Conservation (phyloP, 2,888 invertebrate genomes). For the Anorthoa munda region DNA sequence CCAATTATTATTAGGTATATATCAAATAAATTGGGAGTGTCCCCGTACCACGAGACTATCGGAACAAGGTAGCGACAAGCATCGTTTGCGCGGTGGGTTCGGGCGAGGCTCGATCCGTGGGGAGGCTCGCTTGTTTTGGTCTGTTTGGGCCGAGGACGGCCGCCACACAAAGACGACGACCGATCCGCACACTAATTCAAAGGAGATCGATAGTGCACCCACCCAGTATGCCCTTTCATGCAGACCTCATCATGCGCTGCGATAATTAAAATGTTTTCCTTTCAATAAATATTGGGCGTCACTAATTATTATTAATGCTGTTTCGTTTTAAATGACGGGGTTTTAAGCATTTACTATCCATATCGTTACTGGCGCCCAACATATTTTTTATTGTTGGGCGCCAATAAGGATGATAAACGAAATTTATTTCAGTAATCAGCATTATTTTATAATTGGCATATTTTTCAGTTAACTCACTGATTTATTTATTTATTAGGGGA, state of each 20-base stretch:
- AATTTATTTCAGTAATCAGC: background rate
- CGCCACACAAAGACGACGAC: constrained; percentile 89
- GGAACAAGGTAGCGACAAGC: constrained; percentile 83
- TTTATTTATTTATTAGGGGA: too few relatives aligned
- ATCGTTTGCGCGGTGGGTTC: constrained; percentile 71
- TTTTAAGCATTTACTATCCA: background rate
- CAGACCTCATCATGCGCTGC: constrained; percentile 79
- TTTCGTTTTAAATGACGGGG: constrained; percentile 8
- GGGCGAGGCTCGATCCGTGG: constrained; percentile 72
- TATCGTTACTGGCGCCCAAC: constrained; percentile 27
- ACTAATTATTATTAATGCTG: constrained; percentile 44
- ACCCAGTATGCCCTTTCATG: constrained; percentile 86
- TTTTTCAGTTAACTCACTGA: background rate
- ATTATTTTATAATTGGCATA: background rate
- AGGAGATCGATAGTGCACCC: constrained; percentile 90
- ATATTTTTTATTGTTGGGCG: constrained; percentile 32
- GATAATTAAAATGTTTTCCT: constrained; percentile 85
- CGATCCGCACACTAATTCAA: constrained; percentile 91
- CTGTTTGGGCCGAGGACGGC: constrained; percentile 90
- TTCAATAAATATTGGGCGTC: constrained; percentile 53
- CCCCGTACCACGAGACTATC: constrained; percentile 79
- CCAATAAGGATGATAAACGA: constrained; percentile 1
- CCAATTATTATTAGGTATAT: constrained; percentile 61
- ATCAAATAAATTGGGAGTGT: constrained; percentile 73
- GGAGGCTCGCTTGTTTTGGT: constrained; percentile 88